Evolutionary conservation across 2,888 invertebrate genomes (phyloP).

Genomic region (Drosophila mayaguana): DNA sequence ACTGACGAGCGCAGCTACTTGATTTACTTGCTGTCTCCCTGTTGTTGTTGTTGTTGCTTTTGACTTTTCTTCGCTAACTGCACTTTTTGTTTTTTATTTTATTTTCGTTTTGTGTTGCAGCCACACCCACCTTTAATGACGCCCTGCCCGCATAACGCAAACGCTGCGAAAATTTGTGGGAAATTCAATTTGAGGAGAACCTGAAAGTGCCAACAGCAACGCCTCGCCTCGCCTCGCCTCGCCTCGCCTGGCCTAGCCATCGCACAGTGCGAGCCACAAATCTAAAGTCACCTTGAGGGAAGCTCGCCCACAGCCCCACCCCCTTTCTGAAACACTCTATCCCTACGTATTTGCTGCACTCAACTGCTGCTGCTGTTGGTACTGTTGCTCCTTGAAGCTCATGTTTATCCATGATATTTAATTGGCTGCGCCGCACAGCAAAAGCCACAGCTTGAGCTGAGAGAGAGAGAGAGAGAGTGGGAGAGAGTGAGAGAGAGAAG

Average conservation of each 20-base stretch:
- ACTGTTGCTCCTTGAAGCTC: constrained; percentile 52
- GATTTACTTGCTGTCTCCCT: constrained; percentile 32
- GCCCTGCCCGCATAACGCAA: constrained; percentile 39
- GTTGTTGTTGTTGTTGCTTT: constrained; percentile 33
- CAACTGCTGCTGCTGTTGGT: constrained; percentile 2
- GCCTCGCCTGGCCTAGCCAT: neutral
- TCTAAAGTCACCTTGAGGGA: constrained; percentile 58
- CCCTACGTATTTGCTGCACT: neutral
- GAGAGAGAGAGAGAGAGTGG: neutral
- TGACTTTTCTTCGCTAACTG: constrained; percentile 23
- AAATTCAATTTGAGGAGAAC: constrained; percentile 75
- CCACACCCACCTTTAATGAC: constrained; percentile 3
- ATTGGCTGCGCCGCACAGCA: constrained; percentile 68
- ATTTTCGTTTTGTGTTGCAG: neutral
- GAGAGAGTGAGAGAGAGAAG: neutral
- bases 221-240: constrained; percentile 1
- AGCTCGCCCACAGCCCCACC: neutral
- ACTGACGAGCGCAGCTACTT: constrained; percentile 52
- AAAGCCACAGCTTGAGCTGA: constrained; percentile 33
- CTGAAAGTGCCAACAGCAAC: constrained; percentile 60
- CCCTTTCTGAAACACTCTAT: neutral
- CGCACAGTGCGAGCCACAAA: constrained; percentile 48
- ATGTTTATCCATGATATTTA: constrained; percentile 77
- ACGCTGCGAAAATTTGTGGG: constrained; percentile 63
- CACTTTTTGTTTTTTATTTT: constrained; percentile 3